Percentiles rank a stretch among this genome's conserved stretches.
phyloP scores from a whole-genome alignment of 2,113 vertebrate genomes.

The Cnemophilus loriae region DNA sequence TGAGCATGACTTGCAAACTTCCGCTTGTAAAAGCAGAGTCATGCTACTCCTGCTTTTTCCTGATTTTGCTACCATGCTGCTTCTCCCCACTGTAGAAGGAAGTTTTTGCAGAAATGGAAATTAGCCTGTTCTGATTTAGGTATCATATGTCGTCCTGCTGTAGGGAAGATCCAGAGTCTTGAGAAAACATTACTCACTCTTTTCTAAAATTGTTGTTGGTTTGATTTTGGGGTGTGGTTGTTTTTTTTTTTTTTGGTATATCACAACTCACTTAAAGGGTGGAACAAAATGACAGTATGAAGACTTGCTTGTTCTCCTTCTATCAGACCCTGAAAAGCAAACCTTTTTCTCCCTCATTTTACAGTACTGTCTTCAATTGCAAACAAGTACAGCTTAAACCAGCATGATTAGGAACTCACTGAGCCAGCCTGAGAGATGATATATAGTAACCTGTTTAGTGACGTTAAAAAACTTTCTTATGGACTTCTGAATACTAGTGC shows the following conservation, averaged over 20 bases:
- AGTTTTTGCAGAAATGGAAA: background rate
- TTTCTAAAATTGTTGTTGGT: background rate
- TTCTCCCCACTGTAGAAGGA: background rate
- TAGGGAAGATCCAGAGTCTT: background rate
- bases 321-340: background rate
- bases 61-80: rapidly evolving
- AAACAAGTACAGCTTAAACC: background rate
- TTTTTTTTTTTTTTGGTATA: background rate
- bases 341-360: background rate
- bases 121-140: background rate
- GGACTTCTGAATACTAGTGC: background rate
- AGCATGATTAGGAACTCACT: background rate
- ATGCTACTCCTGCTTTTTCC: background rate
- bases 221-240: background rate
- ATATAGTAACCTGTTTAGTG: background rate
- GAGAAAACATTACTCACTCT: background rate
- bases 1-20: constrained; percentile 13
- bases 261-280: background rate
- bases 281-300: background rate
- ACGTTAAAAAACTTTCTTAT: background rate
- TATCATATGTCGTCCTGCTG: background rate
- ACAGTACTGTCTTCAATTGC: background rate
- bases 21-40: background rate
- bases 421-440: background rate
- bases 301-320: background rate